These are phyloP conservation scores for Sorex maritimensis DNA, from an alignment of 2,797 vertebrate species.

Conservation along the genomic window DNA sequence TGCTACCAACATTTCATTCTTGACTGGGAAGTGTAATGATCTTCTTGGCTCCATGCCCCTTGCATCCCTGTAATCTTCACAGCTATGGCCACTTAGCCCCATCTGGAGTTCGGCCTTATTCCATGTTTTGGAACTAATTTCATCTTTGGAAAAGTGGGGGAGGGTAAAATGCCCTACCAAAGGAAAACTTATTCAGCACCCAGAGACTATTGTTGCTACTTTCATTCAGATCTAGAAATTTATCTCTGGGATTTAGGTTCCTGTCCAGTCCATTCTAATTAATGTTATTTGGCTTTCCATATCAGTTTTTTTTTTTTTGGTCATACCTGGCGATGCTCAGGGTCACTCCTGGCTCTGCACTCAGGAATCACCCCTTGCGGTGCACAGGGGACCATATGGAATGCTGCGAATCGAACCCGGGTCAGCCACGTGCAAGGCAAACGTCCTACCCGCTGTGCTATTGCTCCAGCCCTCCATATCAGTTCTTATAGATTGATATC, in stretches of 20 bases:
- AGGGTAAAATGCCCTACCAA: slow-evolving; percentile 47
- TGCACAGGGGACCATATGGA: too few relatives aligned
- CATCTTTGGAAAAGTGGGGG: slow-evolving; percentile 57
- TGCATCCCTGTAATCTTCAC: slow-evolving; percentile 74
- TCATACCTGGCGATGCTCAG: too few relatives aligned
- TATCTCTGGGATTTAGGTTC: neutral
- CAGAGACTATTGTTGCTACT: slow-evolving; percentile 6
- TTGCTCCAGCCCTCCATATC: neutral
- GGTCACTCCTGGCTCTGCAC: too few relatives aligned
- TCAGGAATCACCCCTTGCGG: too few relatives aligned
- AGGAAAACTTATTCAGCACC: slow-evolving; percentile 60
- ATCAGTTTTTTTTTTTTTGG: neutral
- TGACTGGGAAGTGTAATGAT: slow-evolving; percentile 72
- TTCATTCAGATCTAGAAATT: slow-evolving; percentile 66
- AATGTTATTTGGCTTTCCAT: neutral
- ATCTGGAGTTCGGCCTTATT: slow-evolving; percentile 76
- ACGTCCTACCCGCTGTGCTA: too few relatives aligned
- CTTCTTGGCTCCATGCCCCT: slow-evolving; percentile 75
- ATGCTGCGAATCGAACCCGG: too few relatives aligned
- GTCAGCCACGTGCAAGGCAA: too few relatives aligned
- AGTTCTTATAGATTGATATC: neutral
- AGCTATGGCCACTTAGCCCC: slow-evolving; percentile 78
- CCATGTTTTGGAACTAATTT: slow-evolving; percentile 73
- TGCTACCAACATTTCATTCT: slow-evolving; percentile 64
- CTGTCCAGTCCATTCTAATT: neutral